phyloP scores from a whole-genome alignment of 2,888 invertebrate genomes.

The Pollenia angustigena region DNA sequence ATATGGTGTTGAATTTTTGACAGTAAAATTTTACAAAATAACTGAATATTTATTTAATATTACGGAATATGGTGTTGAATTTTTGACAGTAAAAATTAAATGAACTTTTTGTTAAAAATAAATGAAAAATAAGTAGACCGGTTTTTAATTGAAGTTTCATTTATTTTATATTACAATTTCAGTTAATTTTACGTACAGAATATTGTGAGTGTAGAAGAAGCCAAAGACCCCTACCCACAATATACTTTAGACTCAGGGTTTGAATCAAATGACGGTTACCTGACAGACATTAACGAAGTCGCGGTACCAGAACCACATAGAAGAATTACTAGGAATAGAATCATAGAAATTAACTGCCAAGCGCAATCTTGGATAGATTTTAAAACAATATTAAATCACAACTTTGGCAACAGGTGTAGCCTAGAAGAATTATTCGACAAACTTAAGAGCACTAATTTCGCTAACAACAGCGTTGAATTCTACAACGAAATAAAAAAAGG shows the following conservation, averaged over 20 bases:
- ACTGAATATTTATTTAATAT: too few relatives aligned
- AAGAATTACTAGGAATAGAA: constrained; percentile 18
- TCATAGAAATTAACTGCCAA: constrained; percentile 25
- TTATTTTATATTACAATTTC: too few relatives aligned
- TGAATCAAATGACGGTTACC: constrained; percentile 22
- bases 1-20: too few relatives aligned
- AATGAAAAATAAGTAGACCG: too few relatives aligned
- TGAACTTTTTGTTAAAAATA: too few relatives aligned
- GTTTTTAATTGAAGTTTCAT: too few relatives aligned
- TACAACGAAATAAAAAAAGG: constrained; percentile 60
- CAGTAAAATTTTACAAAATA: too few relatives aligned
- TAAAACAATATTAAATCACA: background rate
- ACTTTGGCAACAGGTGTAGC: constrained; percentile 16
- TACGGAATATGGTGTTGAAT: too few relatives aligned
- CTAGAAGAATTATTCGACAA: constrained; percentile 44
- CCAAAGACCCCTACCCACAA: constrained; percentile 21
- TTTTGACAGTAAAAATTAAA: too few relatives aligned
- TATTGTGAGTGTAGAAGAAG: too few relatives aligned
- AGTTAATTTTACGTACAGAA: too few relatives aligned
- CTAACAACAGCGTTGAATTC: constrained; percentile 49
- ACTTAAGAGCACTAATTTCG: constrained; percentile 45
- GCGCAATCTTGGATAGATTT: constrained; percentile 6
- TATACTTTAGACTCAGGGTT: constrained; percentile 31
- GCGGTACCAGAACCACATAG: constrained; percentile 2
- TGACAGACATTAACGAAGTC: constrained; percentile 8